Conservation (phyloP, 2,113 vertebrate genomes). For the Catharus fuscescens region DNA sequence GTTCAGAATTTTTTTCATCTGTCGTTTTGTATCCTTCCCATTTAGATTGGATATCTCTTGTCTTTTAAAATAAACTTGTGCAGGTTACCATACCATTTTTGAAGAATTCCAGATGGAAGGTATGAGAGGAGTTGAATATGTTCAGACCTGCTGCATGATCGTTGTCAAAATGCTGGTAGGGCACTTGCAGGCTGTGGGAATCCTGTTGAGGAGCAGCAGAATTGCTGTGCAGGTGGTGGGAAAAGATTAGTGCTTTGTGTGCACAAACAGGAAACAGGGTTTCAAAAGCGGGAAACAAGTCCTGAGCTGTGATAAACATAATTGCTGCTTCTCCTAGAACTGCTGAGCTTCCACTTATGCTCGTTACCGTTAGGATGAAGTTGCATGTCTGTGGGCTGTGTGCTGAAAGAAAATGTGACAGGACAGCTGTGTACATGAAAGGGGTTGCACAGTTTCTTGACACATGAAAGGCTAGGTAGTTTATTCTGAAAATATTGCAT, state of each 20-base stretch:
- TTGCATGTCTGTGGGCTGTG: neutral
- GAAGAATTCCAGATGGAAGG: neutral
- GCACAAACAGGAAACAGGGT: constrained; percentile 47
- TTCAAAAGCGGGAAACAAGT: constrained; percentile 35
- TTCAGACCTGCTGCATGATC: neutral
- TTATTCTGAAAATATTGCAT: neutral
- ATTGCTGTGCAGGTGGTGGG: constrained; percentile 8
- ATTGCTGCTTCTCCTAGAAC: neutral
- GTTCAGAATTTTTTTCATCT: neutral
- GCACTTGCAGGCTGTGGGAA: neutral
- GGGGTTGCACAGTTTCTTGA: neutral
- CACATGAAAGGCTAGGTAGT: neutral
- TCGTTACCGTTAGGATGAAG: neutral
- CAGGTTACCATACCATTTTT: neutral
- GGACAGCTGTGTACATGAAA: neutral
- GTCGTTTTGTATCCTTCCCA: neutral
- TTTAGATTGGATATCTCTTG: neutral
- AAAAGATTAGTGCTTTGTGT: constrained; percentile 21
- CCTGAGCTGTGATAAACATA: constrained; percentile 22
- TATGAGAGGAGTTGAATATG: accelerated
- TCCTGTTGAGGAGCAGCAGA: neutral
- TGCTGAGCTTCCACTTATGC: neutral
- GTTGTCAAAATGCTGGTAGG: accelerated
- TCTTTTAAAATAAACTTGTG: neutral
- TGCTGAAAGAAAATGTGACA: neutral